phyloP scores from a whole-genome alignment of 2,888 invertebrate genomes.

The Aspidiotus rigidus region DNA sequence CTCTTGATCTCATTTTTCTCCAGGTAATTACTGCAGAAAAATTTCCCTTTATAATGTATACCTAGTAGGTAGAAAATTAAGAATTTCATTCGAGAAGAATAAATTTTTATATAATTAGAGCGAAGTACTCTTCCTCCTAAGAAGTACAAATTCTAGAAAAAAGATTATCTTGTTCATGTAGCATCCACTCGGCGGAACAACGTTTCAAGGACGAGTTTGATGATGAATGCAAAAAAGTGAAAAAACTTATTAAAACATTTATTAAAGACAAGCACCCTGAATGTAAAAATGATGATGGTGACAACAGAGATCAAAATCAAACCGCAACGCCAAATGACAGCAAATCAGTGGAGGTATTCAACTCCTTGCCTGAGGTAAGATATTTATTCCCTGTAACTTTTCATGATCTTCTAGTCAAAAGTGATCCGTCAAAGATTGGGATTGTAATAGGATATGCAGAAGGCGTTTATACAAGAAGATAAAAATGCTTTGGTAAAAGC shows the following conservation, averaged over 20 bases:
- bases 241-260: background rate
- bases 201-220: background rate
- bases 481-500: background rate
- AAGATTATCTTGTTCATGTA: background rate
- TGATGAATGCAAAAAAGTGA: background rate
- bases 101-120: background rate
- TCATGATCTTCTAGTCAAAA: background rate
- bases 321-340: background rate
- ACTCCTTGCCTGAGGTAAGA: background rate
- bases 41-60: background rate
- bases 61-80: background rate
- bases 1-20: constrained; percentile 14
- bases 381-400: background rate
- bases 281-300: background rate
- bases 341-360: background rate
- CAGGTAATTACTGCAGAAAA: background rate
- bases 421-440: background rate
- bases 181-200: background rate
- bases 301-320: background rate
- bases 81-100: background rate
- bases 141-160: too few relatives aligned
- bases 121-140: too few relatives aligned
- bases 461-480: background rate
- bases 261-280: background rate
- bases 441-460: background rate